Evolutionary conservation across 2,888 invertebrate genomes (phyloP).

Genomic region (Hymenopus coronatus): DNA sequence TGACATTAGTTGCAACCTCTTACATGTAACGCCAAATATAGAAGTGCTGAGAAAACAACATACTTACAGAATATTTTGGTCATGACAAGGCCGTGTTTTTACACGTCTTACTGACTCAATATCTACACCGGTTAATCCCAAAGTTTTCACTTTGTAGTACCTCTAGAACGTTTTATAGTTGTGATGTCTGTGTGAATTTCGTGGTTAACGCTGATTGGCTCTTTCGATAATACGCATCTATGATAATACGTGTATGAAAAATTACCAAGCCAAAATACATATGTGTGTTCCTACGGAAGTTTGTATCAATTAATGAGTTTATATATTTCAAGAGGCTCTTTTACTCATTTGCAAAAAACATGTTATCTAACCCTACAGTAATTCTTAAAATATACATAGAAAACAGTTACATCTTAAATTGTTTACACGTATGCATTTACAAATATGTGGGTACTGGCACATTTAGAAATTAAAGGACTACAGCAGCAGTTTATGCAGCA

Average conservation of each 20-base stretch:
- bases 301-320: no score
- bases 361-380: no score
- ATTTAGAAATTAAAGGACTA: no score
- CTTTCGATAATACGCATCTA: neutral
- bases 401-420: no score
- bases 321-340: no score
- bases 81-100: neutral
- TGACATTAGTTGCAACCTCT: neutral
- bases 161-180: neutral
- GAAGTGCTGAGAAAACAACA: neutral
- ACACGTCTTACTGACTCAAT: neutral
- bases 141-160: neutral
- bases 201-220: conserved; percentile 14
- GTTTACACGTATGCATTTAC: no score
- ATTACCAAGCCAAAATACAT: neutral
- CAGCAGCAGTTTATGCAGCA: no score
- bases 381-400: no score
- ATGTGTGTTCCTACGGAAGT: no score
- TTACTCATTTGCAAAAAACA: no score
- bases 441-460: no score
- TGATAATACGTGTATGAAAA: neutral
- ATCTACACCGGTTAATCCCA: neutral
- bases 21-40: neutral
- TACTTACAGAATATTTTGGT: neutral
- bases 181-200: neutral